phyloP scores from a whole-genome alignment of 2,888 invertebrate genomes.

The Phrixothrix hirtus region DNA sequence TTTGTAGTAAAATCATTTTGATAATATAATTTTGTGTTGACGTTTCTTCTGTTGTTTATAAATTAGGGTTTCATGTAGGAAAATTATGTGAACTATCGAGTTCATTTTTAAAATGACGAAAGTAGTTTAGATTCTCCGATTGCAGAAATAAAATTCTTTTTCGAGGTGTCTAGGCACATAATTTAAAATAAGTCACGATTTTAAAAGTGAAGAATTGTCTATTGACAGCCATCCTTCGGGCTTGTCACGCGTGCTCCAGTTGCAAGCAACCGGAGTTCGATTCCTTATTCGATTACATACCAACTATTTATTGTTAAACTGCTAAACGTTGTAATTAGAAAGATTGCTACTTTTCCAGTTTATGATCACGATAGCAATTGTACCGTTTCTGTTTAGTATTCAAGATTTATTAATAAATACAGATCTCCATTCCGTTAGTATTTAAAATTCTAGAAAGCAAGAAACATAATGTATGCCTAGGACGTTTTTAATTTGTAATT shows the following conservation, averaged over 20 bases:
- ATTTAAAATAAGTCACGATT: slow-evolving; percentile 33
- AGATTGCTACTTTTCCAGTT: slow-evolving; percentile 4
- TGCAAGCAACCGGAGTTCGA: slow-evolving; percentile 19
- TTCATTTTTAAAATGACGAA: too few relatives aligned
- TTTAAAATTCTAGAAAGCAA: too few relatives aligned
- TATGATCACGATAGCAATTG: slow-evolving; percentile 5
- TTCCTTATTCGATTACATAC: slow-evolving; percentile 9
- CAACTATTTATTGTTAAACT: slow-evolving; percentile 4
- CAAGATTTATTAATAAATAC: slow-evolving; percentile 1
- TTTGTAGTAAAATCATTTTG: too few relatives aligned
- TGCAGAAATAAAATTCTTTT: slow-evolving; percentile 29
- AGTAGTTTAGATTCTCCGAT: too few relatives aligned
- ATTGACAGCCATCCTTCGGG: slow-evolving; percentile 32
- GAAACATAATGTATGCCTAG: too few relatives aligned
- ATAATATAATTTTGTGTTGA: too few relatives aligned
- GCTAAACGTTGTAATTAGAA: slow-evolving; percentile 6
- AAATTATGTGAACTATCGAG: slow-evolving; percentile 1
- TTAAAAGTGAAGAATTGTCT: slow-evolving; percentile 27
- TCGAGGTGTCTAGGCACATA: slow-evolving; percentile 33
- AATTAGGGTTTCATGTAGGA: too few relatives aligned
- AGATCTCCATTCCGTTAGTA: background rate
- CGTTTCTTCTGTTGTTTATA: too few relatives aligned
- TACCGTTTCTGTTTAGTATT: slow-evolving; percentile 1
- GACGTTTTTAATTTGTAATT: too few relatives aligned
- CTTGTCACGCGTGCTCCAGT: slow-evolving; percentile 32